These are phyloP conservation scores for Psilopogon haemacephalus DNA, from an alignment of 2,113 vertebrate species.

Conservation along the genomic window DNA sequence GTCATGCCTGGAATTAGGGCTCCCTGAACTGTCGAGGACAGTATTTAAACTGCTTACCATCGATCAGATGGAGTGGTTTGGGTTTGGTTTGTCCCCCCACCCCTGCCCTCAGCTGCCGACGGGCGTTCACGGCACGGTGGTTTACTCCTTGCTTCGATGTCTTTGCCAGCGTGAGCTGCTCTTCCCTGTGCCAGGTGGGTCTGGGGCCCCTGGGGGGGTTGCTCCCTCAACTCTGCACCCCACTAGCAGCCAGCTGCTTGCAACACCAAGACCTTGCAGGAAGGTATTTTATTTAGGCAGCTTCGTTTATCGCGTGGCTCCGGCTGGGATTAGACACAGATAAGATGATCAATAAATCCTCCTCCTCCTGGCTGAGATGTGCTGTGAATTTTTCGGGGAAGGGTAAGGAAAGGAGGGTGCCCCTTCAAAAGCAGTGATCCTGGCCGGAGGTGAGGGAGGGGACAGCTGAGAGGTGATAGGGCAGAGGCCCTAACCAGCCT, in stretches of 20 bases:
- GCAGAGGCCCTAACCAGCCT: background rate
- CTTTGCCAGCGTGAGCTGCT: background rate
- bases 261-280: background rate
- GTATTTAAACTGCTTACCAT: constrained; percentile 46
- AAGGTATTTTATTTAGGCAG: background rate
- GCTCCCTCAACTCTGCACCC: background rate
- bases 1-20: constrained; percentile 60
- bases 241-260: background rate
- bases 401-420: background rate
- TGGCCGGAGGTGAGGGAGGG: background rate
- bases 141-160: background rate
- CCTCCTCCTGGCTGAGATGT: constrained; percentile 29
- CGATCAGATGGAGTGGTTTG: background rate
- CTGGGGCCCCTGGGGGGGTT: background rate
- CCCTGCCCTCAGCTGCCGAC: background rate
- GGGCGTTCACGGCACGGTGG: rapidly evolving
- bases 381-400: constrained; percentile 1
- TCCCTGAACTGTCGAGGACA: constrained; percentile 26
- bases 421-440: background rate
- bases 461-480: background rate
- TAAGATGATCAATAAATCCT: constrained; percentile 60
- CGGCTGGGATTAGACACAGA: constrained; percentile 52
- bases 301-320: background rate
- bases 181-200: background rate
- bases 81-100: background rate